Evolutionary conservation across 2,113 vertebrate genomes (phyloP), one percentile per base, ranked within the genome.

Genomic region (Leptobrachium leishanense): DNA sequence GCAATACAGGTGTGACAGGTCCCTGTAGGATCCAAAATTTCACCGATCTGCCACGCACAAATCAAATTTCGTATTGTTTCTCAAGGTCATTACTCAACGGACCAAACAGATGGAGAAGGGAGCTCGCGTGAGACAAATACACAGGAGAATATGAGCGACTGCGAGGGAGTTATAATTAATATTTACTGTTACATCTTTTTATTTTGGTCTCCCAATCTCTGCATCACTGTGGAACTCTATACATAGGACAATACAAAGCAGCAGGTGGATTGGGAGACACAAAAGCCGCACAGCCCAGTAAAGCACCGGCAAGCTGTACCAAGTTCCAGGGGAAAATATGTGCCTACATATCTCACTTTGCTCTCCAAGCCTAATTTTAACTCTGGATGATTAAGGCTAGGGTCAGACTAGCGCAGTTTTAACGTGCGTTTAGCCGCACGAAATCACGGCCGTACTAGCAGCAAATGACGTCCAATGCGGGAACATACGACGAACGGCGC

Each of bases 301-400:
- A 41, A 74, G 65, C 54, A 31, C 6, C 44, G 43, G 42, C 11
- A 12, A 43, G 3, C 59, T 66, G 42, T 50, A 41, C 31, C 8
- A 68, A 31, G 62, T 72, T 67, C 40, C 76, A 67, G 13, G 50
- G 62, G 42, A 68, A 73, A 68, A 42, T 68, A 74, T 68, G 71
- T 68, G 42, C 65, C 2, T 68, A 74, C 71, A 68, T 81, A 81
- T 81, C 71, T 68, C 64, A 3, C 77, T 31, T 8, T 20, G 7
- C 63, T 74, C 53, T 79, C 64, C 71, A 79, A 65, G 50, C 67
- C 78, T 81, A 81, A 74, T 74, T 81, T 81, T 81, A 81, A 68
- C 78, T 55, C 69, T 68, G 50, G 53, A 59, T 74, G 77, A 68
- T 80, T n/a, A n/a, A n/a, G n/a, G n/a, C n/a, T n/a, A n/a, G n/a